Evolutionary conservation across 2,888 invertebrate species (phyloP).

Genomic region (Oxyteleia sp.): DNA sequence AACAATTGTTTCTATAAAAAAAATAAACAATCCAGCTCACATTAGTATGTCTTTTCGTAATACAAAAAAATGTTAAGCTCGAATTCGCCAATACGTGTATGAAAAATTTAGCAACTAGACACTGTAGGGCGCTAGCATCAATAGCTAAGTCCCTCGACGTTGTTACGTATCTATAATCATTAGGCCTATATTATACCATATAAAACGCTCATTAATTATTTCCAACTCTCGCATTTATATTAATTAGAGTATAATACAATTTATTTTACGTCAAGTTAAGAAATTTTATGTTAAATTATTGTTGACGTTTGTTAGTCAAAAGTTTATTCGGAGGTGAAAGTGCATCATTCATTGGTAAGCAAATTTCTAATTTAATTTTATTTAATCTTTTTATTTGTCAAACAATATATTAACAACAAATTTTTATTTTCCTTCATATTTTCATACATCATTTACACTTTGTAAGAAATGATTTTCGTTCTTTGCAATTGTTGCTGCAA

Average conservation of each 20-base stretch:
- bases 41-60: too few relatives aligned
- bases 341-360: constrained; percentile 16
- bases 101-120: constrained; percentile 17
- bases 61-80: too few relatives aligned
- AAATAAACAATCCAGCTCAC: too few relatives aligned
- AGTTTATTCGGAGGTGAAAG: constrained; percentile 6
- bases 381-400: constrained; percentile 19
- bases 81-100: too few relatives aligned
- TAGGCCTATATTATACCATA: constrained; percentile 55
- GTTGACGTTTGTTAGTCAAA: constrained; percentile 12
- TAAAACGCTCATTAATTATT: constrained; percentile 57
- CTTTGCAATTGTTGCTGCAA: neutral
- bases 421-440: neutral
- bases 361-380: constrained; percentile 2
- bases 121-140: neutral
- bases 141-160: neutral
- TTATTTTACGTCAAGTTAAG: constrained; percentile 6
- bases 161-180: constrained; percentile 55
- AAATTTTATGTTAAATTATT: constrained; percentile 12
- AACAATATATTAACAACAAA: constrained; percentile 16
- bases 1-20: too few relatives aligned
- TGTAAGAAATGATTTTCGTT: neutral
- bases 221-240: constrained; percentile 25
- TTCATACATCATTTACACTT: neutral
- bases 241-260: constrained; percentile 7